These are phyloP conservation scores for Ammodytes dubius DNA, from an alignment of 2,113 vertebrate species.

Conservation along the genomic window DNA sequence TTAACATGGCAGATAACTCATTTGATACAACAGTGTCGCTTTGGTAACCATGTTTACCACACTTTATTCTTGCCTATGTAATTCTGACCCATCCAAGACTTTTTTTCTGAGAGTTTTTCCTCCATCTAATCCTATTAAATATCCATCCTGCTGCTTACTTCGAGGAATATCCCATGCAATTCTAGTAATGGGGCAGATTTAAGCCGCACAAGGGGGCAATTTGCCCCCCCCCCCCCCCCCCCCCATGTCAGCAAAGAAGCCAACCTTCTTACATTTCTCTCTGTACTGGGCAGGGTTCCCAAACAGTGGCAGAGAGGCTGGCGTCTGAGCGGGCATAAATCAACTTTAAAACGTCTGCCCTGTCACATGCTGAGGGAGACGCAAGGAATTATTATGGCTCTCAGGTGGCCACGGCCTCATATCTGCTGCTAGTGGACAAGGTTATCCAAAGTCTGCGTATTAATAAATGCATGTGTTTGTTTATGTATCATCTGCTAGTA, in stretches of 20 bases:
- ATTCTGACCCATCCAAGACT: constrained; percentile 56
- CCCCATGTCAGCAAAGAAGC: constrained; percentile 26
- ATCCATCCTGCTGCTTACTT: constrained; percentile 62
- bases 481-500: constrained; percentile 12
- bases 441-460: constrained; percentile 47
- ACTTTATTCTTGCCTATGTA: constrained; percentile 34
- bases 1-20: not conserved
- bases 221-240: constrained; percentile 3
- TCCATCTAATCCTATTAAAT: constrained; percentile 71
- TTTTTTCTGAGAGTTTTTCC: constrained; percentile 32
- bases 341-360: constrained; percentile 62
- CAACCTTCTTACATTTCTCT: constrained; percentile 51
- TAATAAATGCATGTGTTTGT: constrained; percentile 30
- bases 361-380: constrained; percentile 50
- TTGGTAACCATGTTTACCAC: constrained; percentile 1
- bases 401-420: constrained; percentile 9
- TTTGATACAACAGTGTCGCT: constrained; percentile 16
- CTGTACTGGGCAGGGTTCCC: constrained; percentile 73
- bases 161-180: constrained; percentile 61
- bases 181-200: constrained; percentile 77
- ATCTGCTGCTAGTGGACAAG: constrained; percentile 37
- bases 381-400: constrained; percentile 41
- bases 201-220: constrained; percentile 59
- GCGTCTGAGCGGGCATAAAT: constrained; percentile 67
- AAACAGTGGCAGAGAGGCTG: constrained; percentile 60